Conservation (phyloP, 2,888 invertebrate genomes). For the Agrotis clavis region DNA sequence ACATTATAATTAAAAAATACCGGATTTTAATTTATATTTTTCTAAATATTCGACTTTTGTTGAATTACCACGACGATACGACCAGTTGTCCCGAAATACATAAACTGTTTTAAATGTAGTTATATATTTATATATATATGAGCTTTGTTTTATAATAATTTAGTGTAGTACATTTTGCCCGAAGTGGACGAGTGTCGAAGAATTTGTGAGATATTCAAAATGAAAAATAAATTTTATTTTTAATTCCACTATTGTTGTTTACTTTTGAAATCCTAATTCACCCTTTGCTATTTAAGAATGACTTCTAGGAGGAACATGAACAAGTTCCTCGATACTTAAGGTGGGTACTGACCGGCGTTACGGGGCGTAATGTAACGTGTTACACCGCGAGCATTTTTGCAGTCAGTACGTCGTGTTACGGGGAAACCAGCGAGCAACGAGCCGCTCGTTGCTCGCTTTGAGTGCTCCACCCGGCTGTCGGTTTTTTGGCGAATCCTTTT, state of each 20-base stretch:
- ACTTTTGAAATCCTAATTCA: slow-evolving; percentile 49
- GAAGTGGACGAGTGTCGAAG: slow-evolving; percentile 78
- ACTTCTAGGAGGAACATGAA: too few species aligned
- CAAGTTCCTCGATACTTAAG: too few species aligned
- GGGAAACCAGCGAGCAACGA: too few species aligned
- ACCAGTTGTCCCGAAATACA: slow-evolving; percentile 69
- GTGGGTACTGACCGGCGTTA: too few species aligned
- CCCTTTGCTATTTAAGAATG: not conserved
- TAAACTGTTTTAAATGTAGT: slow-evolving; percentile 84
- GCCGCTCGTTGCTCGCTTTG: too few species aligned
- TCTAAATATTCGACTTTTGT: slow-evolving; percentile 21
- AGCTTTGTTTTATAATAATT: slow-evolving; percentile 87
- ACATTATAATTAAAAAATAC: slow-evolving; percentile 20
- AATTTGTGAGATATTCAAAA: slow-evolving; percentile 89
- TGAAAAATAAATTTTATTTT: slow-evolving; percentile 90
- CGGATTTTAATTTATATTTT: slow-evolving; percentile 24
- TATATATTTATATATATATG: slow-evolving; percentile 87
- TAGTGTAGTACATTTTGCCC: slow-evolving; percentile 81
- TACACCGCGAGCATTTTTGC: too few species aligned
- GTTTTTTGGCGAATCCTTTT: too few species aligned
- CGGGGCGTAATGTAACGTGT: too few species aligned
- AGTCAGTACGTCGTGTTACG: too few species aligned
- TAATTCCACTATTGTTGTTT: slow-evolving; percentile 83
- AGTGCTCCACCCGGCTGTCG: too few species aligned
- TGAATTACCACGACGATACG: slow-evolving; percentile 63